Base-by-base conservation (phyloP, 2,888 invertebrate genomes). In the Melinopterus prodromus region DNA sequence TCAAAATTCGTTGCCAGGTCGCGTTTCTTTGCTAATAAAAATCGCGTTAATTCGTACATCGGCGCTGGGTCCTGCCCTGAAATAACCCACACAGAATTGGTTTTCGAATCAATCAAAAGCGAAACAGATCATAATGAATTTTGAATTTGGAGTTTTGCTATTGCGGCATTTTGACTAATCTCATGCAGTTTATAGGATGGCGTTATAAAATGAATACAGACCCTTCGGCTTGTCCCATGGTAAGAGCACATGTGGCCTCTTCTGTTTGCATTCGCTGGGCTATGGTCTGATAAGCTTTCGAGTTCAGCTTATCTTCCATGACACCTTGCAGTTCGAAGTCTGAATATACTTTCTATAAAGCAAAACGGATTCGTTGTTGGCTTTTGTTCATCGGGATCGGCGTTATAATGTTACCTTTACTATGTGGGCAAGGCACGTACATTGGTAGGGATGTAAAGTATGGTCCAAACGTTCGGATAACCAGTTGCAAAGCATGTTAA, bases 271-370 rank as follows among this genome's bases (percentile, higher is more conserved):
- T 96, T 85, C 99, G 93, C 85, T 96, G 95, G 80, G 96, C 95
- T 85, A 99, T 96, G 81, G 94, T 95, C 91, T 98, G 97, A 92
- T 99, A 99, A 84, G 94, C 94, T 91, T 98, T 98, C 82, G 97
- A 97, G 91, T 98, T 98, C 80, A 99, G 91, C 89, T 97, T 97
- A 89, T 99, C 98, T 87, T 99, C 99, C 90, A 98, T 97, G 72
- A 99, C 98, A 84, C 99, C 99, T 91, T 99, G 99, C 81, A 99
- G 93, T 91, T 99, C 99, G 90, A 99, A 99, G 91, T 99, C 99
- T 76, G 98, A 97, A 92, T 98, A 99, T 90, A 99, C 94, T 95
- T 99, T 99, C 97, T 99, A 90, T 70, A 90, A 90, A 82, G 77
- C 71, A 38, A 15, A n/a, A 26, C 37, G 16, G 81, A 81, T 12